Base-by-base conservation (phyloP, 2,888 invertebrate genomes). In the Sussaba pulchella region DNA sequence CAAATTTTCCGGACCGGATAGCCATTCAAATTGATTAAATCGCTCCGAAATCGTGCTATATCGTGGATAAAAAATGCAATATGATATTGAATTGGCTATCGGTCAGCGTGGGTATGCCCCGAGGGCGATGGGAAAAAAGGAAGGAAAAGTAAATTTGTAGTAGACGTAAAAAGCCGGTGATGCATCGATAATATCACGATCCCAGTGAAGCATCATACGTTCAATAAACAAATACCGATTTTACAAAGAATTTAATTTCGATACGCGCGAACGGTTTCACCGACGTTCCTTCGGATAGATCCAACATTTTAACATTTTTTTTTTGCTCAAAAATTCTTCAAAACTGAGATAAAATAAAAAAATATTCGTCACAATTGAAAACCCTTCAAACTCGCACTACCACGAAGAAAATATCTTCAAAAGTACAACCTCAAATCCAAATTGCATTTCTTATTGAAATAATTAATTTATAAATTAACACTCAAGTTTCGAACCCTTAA, bases 221-320 rank as follows among this genome's bases (percentile, higher is more conserved):
- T 52, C 54, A n/a, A 19, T 43, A 66, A 36, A 64, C 57, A 69
- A 76, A 61, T 84, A 78, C 77, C 78, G 77, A 77, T 54, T 63
- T 77, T 45, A 47, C 26, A 75, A 81, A 85, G 83, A 85, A 83
- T 85, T 83, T 85, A 80, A 85, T 85, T 85, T 82, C 69, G 70
- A 69, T 26, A 74, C 50, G 70, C 74, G 78, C 71, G 64, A 54
- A 26, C 61, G 45, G 43, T 12, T 43, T 41, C 36, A 43, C 45
- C 43, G 69, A 52, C 57, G 31, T 21, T 26, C 59, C 66, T 41
- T 12, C 47, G 54, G 43, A 24, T 26, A 57, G 24, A 17, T 71
- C 21, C 24, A 39, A 19, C 5, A 0, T 31, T 57, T 31, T 2
- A 36, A 31, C 5, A 26, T 14, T 39, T 39, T 19, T 3, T 10